Evolutionary conservation across 2,797 vertebrate species (phyloP).

Genomic region (Ctenochaetus hawaiiensis): DNA sequence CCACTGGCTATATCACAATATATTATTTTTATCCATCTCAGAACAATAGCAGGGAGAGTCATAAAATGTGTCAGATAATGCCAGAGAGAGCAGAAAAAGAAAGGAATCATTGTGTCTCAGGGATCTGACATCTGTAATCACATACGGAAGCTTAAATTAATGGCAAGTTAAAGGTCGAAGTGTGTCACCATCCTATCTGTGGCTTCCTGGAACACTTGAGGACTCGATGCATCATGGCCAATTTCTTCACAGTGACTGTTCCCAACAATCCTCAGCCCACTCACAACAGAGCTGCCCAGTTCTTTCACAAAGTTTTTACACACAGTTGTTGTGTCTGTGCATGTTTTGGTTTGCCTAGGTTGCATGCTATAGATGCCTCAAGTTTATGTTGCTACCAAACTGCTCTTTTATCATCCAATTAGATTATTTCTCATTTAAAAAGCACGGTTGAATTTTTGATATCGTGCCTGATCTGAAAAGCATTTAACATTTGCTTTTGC

Average conservation of each 20-base stretch:
- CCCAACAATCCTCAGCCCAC: constrained; percentile 11
- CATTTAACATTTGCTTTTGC: constrained; percentile 1
- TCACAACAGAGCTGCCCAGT: background rate
- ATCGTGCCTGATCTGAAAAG: background rate
- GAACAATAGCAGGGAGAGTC: constrained; percentile 84
- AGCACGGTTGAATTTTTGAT: background rate
- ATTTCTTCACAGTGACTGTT: constrained; percentile 30
- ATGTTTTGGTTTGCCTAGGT: background rate
- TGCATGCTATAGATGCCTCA: constrained; percentile 5
- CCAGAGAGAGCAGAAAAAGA: constrained; percentile 54
- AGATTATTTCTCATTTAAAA: background rate
- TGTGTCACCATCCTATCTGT: constrained; percentile 61
- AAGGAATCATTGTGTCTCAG: constrained; percentile 59
- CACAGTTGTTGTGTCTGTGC: background rate
- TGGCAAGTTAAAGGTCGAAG: constrained; percentile 75
- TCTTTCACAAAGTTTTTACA: background rate
- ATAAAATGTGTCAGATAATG: constrained; percentile 76
- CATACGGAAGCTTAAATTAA: constrained; percentile 75
- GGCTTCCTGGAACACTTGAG: constrained; percentile 67
- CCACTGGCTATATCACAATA: constrained; percentile 72
- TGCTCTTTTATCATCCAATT: background rate
- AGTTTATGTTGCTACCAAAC: background rate
- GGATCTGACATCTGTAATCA: constrained; percentile 73
- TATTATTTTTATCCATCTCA: constrained; percentile 83
- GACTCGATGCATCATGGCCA: constrained; percentile 36